A percentile compares a stretch with the other conserved stretches of the same genome.
Evolutionary conservation across 2,888 invertebrate species (phyloP).

Genomic region (Thymelicus acteon): DNA sequence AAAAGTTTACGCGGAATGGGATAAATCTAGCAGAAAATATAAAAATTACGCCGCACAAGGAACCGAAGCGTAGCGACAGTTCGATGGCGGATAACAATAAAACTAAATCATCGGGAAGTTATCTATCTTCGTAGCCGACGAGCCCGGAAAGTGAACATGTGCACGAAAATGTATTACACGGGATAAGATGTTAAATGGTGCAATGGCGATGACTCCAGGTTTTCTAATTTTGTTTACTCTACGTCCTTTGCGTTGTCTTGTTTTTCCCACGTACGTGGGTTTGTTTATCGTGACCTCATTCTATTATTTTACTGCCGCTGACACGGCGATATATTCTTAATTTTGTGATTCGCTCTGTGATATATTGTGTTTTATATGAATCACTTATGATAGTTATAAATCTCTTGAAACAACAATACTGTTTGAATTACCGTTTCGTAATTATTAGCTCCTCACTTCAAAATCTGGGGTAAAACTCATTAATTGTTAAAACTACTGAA

Average conservation of each 20-base stretch:
- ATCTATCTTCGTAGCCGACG: constrained; percentile 74
- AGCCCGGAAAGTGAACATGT: constrained; percentile 69
- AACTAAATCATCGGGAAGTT: constrained; percentile 84
- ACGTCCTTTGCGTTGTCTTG: constrained; percentile 13
- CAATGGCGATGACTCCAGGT: constrained; percentile 62
- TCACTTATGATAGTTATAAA: too few relatives aligned
- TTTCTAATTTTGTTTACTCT: constrained; percentile 52
- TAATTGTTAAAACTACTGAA: too few relatives aligned
- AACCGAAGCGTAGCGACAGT: constrained; percentile 60
- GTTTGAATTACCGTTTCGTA: too few relatives aligned
- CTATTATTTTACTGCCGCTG: constrained; percentile 6
- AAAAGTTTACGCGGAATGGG: constrained; percentile 15
- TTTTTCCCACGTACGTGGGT: constrained; percentile 7
- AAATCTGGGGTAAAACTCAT: too few relatives aligned
- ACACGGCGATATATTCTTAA: background rate
- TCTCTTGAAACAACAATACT: too few relatives aligned
- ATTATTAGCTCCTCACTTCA: too few relatives aligned
- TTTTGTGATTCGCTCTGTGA: background rate
- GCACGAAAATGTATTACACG: constrained; percentile 69
- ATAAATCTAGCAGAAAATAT: constrained; percentile 39
- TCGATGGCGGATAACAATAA: constrained; percentile 80
- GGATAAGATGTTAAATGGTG: constrained; percentile 75
- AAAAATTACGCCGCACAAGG: constrained; percentile 41
- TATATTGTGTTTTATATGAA: background rate
- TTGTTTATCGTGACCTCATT: constrained; percentile 19